Percentiles rank a stretch among this genome's conserved stretches.
Conservation (phyloP, 1,140 invertebrate species). For the Nasonia longicornis region DNA sequence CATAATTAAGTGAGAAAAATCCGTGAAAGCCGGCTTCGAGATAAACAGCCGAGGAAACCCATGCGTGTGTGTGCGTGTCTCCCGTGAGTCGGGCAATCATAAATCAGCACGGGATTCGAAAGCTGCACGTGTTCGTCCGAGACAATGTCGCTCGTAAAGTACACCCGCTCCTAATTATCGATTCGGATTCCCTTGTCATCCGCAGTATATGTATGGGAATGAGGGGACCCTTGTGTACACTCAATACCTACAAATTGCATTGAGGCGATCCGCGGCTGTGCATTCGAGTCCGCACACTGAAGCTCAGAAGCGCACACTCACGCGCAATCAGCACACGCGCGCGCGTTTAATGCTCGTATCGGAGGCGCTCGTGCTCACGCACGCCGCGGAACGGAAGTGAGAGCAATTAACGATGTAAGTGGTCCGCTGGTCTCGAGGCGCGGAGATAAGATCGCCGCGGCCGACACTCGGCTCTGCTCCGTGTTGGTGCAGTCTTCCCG, state of each 20-base stretch:
- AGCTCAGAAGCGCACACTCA: neutral
- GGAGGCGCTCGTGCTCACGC: constrained; percentile 43
- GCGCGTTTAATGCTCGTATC: constrained; percentile 38
- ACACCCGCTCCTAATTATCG: neutral
- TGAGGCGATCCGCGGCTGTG: too few relatives aligned
- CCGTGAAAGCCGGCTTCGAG: constrained; percentile 17
- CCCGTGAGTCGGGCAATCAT: neutral
- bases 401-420: constrained; percentile 71
- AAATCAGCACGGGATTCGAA: constrained; percentile 6
- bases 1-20: constrained; percentile 43
- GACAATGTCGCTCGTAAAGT: neutral
- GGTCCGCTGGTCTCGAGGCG: constrained; percentile 65
- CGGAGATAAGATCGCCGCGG: constrained; percentile 58
- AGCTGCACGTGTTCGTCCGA: neutral
- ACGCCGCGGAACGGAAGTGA: constrained; percentile 62
- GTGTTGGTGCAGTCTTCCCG: neutral
- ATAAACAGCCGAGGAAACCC: neutral
- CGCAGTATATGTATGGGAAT: too few relatives aligned
- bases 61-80: too few relatives aligned
- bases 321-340: neutral
- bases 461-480: constrained; percentile 22
- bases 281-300: neutral
- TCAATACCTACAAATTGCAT: neutral
- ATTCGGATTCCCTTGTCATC: neutral
- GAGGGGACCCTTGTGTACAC: too few relatives aligned